These are phyloP conservation scores for Agrotis ipsilon DNA, from an alignment of 2,888 invertebrate species.

Conservation along the genomic window DNA sequence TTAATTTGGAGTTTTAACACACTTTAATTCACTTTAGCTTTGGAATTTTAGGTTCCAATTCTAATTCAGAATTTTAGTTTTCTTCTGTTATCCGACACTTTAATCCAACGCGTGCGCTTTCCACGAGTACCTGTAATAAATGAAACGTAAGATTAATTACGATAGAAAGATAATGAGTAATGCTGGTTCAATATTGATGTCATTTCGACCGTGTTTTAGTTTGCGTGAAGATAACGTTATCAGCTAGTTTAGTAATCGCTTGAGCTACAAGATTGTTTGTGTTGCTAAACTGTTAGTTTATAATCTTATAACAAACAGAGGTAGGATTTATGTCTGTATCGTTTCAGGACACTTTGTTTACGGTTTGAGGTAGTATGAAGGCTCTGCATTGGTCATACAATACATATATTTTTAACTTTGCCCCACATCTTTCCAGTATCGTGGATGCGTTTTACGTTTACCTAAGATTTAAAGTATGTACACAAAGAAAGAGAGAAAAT, in stretches of 20 bases:
- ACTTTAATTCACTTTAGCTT: slow-evolving; percentile 16
- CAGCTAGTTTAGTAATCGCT: slow-evolving; percentile 52
- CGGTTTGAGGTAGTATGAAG: too few relatives aligned
- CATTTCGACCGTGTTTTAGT: slow-evolving; percentile 56
- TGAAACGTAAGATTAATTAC: slow-evolving; percentile 58
- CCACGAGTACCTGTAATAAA: slow-evolving; percentile 61
- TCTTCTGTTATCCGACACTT: slow-evolving; percentile 17
- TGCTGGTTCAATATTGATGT: slow-evolving; percentile 72
- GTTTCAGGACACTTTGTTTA: too few relatives aligned
- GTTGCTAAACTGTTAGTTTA: slow-evolving; percentile 25
- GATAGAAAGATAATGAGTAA: slow-evolving; percentile 59
- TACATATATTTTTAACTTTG: too few relatives aligned
- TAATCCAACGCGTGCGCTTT: slow-evolving; percentile 38
- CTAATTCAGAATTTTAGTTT: slow-evolving; percentile 11
- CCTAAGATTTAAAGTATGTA: too few relatives aligned
- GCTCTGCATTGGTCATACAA: too few relatives aligned
- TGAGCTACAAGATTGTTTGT: slow-evolving; percentile 24
- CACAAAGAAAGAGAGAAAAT: too few relatives aligned
- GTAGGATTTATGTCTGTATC: slow-evolving; percentile 17
- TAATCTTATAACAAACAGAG: slow-evolving; percentile 29
- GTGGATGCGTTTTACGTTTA: too few relatives aligned
- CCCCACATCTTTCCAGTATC: too few relatives aligned
- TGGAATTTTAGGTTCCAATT: slow-evolving; percentile 30
- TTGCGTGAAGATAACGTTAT: slow-evolving; percentile 60
- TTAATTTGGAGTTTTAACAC: slow-evolving; percentile 31